These are phyloP conservation scores for Congeria kusceri DNA, from an alignment of 2,888 invertebrate species.

Conservation along the genomic window DNA sequence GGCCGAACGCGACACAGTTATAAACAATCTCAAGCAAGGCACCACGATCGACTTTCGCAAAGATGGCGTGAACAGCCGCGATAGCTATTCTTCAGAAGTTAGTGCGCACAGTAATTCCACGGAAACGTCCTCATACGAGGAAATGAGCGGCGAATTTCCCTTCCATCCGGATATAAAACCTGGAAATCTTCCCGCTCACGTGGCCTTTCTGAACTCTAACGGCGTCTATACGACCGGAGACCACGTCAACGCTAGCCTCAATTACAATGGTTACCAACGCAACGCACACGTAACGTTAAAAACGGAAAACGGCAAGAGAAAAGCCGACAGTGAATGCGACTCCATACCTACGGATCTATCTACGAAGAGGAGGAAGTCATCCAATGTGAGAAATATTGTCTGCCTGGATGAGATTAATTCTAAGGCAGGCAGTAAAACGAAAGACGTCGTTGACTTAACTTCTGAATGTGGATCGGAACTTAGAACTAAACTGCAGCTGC, in stretches of 20 bases:
- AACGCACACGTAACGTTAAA: too few species aligned
- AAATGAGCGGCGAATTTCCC: background rate
- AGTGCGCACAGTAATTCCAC: background rate
- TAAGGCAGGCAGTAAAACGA: background rate
- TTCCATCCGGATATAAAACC: too few species aligned
- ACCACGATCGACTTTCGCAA: background rate
- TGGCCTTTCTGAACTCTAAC: too few species aligned
- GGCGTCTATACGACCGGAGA: too few species aligned
- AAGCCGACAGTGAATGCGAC: background rate
- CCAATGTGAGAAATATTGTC: background rate
- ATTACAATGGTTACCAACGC: too few species aligned
- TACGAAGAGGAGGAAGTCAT: background rate
- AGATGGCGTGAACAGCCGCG: background rate
- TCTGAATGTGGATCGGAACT: slow-evolving; percentile 57
- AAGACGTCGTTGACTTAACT: slow-evolving; percentile 14
- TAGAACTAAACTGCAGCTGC: slow-evolving; percentile 53
- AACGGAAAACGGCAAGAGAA: background rate
- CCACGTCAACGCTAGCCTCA: too few species aligned
- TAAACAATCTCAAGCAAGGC: background rate
- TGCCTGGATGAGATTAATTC: background rate
- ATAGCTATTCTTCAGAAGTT: background rate
- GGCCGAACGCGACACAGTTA: slow-evolving; percentile 51
- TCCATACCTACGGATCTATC: slow-evolving; percentile 13
- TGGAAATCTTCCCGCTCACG: too few species aligned
- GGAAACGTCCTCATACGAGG: background rate